Conservation (phyloP, 2,113 vertebrate species). For the Grus americana region DNA sequence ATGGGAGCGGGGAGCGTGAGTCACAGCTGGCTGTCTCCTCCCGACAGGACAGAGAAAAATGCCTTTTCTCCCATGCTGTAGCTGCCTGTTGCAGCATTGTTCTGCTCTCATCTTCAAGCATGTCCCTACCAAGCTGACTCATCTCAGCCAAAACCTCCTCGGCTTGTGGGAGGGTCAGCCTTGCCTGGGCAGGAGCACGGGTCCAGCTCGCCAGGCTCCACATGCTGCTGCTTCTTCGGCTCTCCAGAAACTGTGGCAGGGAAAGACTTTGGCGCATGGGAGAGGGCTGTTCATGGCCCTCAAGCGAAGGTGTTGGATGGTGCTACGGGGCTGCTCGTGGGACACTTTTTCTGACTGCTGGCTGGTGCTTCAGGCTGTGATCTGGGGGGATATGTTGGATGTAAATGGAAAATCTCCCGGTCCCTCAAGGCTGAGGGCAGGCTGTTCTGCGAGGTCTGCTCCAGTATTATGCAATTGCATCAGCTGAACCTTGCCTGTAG, state of each 20-base stretch:
- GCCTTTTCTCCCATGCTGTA: background rate
- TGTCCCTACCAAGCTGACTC: background rate
- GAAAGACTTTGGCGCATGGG: rapidly evolving
- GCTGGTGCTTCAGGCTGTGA: background rate
- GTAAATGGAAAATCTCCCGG: background rate
- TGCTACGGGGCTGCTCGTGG: background rate
- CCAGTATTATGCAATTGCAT: background rate
- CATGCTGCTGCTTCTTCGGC: background rate
- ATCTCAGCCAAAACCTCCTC: background rate
- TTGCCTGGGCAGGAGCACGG: background rate
- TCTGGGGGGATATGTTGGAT: background rate
- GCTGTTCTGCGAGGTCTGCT: background rate
- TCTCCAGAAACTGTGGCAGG: background rate
- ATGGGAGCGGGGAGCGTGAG: background rate
- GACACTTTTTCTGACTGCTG: background rate
- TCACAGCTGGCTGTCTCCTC: background rate
- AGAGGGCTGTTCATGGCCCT: background rate
- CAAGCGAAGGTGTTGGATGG: background rate
- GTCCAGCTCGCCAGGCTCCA: background rate
- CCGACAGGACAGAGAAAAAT: background rate
- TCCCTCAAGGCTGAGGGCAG: background rate
- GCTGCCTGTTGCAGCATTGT: background rate
- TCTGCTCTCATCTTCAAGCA: background rate
- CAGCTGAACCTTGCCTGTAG: background rate
- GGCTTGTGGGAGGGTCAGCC: background rate